Evolutionary conservation across 2,113 vertebrate species (phyloP).

Genomic region (Hassar affinis): DNA sequence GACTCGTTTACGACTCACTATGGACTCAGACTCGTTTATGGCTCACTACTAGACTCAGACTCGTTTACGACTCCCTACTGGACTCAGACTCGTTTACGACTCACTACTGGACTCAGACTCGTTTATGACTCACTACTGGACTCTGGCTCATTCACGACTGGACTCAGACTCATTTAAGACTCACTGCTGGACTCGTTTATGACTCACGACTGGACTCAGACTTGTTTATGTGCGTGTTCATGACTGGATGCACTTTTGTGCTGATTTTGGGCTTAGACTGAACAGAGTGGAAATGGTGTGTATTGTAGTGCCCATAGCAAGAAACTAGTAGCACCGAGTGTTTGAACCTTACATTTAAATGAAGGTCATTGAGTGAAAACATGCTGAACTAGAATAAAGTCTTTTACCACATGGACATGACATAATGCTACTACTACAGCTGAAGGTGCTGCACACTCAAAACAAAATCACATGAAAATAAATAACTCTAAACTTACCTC

Average conservation of each 20-base stretch:
- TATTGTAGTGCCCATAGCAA: background rate
- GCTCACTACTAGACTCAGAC: no score
- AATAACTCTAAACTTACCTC: slow-evolving; percentile 64
- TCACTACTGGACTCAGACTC: no score
- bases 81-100: no score
- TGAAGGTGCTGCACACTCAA: background rate
- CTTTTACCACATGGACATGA: background rate
- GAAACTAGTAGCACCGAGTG: background rate
- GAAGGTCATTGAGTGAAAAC: background rate
- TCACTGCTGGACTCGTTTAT: background rate
- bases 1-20: no score
- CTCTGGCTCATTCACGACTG: background rate
- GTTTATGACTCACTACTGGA: no score
- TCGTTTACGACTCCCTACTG: no score
- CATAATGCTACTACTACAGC: background rate
- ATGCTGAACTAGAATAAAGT: background rate
- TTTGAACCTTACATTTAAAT: background rate
- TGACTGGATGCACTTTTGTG: no score
- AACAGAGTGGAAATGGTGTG: background rate
- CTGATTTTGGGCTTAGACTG: background rate
- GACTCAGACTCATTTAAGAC: background rate
- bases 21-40: no score
- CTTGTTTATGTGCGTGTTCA: no score
- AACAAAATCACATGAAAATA: background rate
- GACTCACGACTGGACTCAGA: background rate